These are phyloP conservation scores for Fundulus diaphanus DNA, from an alignment of 2,797 vertebrate genomes.

Conservation along the genomic window DNA sequence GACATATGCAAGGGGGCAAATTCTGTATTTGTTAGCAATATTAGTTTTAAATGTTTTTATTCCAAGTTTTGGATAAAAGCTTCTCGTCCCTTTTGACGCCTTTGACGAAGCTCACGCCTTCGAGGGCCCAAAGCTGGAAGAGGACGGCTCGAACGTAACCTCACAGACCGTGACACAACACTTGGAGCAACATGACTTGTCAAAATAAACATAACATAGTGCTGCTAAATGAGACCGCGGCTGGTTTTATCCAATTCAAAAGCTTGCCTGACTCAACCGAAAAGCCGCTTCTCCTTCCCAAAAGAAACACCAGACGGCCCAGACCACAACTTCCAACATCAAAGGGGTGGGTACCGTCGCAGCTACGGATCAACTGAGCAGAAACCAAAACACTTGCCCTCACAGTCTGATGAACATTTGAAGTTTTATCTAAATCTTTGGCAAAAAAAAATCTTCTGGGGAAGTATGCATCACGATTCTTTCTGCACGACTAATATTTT, in stretches of 20 bases:
- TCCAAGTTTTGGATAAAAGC: not conserved
- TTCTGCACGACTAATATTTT: not conserved
- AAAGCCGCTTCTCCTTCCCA: conserved; percentile 45
- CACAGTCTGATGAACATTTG: conserved; percentile 26
- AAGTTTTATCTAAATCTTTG: conserved; percentile 21
- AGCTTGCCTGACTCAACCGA: conserved; percentile 39
- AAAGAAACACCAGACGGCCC: conserved; percentile 32
- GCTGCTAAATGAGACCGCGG: conserved; percentile 50
- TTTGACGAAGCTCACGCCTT: not conserved
- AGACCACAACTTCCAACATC: conserved; percentile 43
- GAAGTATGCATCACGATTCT: not conserved
- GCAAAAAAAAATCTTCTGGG: conserved; percentile 5
- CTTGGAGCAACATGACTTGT: conserved; percentile 50
- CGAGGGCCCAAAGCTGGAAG: conserved; percentile 15
- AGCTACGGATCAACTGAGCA: conserved; percentile 39
- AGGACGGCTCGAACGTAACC: conserved; percentile 40
- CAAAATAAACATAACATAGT: conserved; percentile 68
- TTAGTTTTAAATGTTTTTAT: conserved; percentile 11
- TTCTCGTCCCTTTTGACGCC: not conserved
- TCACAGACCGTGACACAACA: conserved; percentile 55
- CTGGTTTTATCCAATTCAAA: conserved; percentile 49
- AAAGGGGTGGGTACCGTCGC: conserved; percentile 40
- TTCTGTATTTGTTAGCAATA: not conserved
- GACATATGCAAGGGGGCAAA: not conserved
- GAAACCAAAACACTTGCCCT: conserved; percentile 26